Base-by-base conservation (phyloP, 2,888 invertebrate species). In the Epirrhoe alternata region DNA sequence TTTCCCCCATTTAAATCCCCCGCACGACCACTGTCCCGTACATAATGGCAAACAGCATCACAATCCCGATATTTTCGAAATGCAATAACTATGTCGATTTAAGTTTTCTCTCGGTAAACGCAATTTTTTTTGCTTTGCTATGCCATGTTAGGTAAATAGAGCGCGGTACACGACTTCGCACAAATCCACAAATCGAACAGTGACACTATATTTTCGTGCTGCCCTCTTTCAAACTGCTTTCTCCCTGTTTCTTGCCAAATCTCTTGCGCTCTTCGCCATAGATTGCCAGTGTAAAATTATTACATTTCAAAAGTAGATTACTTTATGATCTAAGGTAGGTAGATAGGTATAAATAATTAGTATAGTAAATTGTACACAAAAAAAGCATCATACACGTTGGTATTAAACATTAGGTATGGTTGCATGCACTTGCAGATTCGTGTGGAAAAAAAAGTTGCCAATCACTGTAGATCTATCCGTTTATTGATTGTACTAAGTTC, bases 1-100 rank as follows among this genome's bases (percentile, higher is more conserved):
- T 80, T 86, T 85, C 83, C 86, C 86, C 91, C 90, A 92, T 92
- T 83, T 86, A 89, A 30, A 61, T 77, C 84, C 84, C 81, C 82
- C 80, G 72, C 76, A 72, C 76, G 74, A 78, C 73, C 75, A 77
- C 71, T 72, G 75, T 74, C 70, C 63, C 75, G 51, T 31, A 30
- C 51, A 66, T 72, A 66, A 73, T 72, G 76, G 69, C 73, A 75
- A 75, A 75, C 80, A 73, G 81, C 82, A 86, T 82, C 74, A 79
- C 82, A 79, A 71, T 68, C 49, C 57, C 30, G 45, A 47, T 42
- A 58, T 64, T 59, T 55, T 49, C 57, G 55, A 30, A 69, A 31
- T 56, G 38, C 49, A 54, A 8, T 42, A 8, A 53, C 38, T 42
- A 30, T 35, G 55, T 58, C 49, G 60, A 65, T 49, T 64, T 55